Evolutionary conservation across 2,888 invertebrate species (phyloP).

Genomic region (Nipponacmea schrenckii): DNA sequence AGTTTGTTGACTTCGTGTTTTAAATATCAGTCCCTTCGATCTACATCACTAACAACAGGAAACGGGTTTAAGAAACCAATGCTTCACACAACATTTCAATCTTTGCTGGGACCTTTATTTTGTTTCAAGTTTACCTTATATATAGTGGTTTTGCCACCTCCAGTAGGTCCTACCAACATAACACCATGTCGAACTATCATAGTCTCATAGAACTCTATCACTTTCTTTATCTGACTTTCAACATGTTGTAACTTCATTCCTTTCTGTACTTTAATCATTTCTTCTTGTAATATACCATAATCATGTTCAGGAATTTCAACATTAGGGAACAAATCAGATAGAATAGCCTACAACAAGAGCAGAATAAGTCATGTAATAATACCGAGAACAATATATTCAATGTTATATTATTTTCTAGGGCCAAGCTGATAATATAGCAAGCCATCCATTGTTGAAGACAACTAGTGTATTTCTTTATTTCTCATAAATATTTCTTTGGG

Average conservation of each 20-base stretch:
- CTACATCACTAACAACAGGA: too few relatives aligned
- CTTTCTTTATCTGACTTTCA: conserved; percentile 79
- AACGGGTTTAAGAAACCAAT: too few relatives aligned
- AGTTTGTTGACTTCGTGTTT: too few relatives aligned
- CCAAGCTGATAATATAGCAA: too few relatives aligned
- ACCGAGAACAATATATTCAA: neutral
- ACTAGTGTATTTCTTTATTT: too few relatives aligned
- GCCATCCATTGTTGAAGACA: too few relatives aligned
- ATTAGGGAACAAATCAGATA: conserved; percentile 90
- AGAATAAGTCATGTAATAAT: neutral
- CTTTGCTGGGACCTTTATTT: too few relatives aligned
- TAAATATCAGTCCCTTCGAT: too few relatives aligned
- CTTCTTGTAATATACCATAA: conserved; percentile 78
- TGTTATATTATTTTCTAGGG: too few relatives aligned
- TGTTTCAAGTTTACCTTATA: conserved; percentile 73
- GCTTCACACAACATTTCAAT: too few relatives aligned
- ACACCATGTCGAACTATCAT: conserved; percentile 92
- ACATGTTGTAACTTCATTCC: conserved; percentile 75
- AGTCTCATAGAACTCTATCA: conserved; percentile 88
- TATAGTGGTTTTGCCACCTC: conserved; percentile 85
- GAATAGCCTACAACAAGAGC: conserved; percentile 75
- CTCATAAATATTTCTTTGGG: too few relatives aligned
- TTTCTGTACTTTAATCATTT: conserved; percentile 72
- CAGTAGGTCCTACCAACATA: conserved; percentile 91
- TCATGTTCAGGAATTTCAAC: conserved; percentile 82